Conservation (phyloP, 2,797 vertebrate species). For the Peromyscus attwateri region DNA sequence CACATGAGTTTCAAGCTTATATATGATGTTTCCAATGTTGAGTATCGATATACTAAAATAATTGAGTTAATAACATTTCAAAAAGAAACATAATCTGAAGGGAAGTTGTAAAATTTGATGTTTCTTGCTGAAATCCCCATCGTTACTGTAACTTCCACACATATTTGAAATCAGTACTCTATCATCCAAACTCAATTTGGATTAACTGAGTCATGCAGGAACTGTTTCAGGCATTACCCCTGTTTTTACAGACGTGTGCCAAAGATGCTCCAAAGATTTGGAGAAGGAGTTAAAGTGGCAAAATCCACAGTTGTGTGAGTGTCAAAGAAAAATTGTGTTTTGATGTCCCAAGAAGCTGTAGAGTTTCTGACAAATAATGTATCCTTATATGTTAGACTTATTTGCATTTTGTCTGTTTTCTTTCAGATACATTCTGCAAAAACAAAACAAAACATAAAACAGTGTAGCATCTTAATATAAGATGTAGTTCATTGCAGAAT, state of each 20-base stretch:
- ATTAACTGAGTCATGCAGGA: not conserved
- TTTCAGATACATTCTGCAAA: not conserved
- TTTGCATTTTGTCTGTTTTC: not conserved
- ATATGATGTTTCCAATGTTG: not conserved
- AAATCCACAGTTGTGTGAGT: not conserved
- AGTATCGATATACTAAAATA: not conserved
- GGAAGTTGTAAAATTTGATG: not conserved
- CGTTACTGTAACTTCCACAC: not conserved
- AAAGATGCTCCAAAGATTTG: not conserved
- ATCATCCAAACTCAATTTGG: not conserved
- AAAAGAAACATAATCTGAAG: slow-evolving; percentile 7
- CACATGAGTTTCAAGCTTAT: not conserved
- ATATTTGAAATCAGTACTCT: not conserved
- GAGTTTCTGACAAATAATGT: not conserved
- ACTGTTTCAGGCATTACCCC: not conserved
- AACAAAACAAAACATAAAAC: not conserved
- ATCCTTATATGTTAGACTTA: not conserved
- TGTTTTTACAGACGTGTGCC: not conserved
- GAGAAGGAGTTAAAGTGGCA: not conserved
- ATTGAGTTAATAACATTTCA: not conserved
- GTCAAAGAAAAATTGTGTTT: not conserved
- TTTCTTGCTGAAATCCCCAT: not conserved
- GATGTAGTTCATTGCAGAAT: not conserved
- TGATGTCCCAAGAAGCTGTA: not conserved
- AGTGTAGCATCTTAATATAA: not conserved